phyloP scores from a whole-genome alignment of 2,888 invertebrate species.

The Sphaeridia pumilis region DNA sequence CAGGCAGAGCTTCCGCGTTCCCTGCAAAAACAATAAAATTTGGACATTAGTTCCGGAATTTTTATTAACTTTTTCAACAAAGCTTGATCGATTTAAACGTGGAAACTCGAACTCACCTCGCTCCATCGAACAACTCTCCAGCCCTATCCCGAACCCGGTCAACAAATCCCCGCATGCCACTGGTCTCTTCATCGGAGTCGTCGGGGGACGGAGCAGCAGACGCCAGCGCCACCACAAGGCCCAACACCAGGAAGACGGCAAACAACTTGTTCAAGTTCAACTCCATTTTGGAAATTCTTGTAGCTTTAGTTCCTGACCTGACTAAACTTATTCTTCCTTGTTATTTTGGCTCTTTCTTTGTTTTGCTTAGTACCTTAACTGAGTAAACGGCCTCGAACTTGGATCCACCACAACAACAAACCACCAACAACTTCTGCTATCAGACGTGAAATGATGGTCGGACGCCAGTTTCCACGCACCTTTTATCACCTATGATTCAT shows the following conservation, averaged over 20 bases:
- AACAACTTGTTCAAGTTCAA: background rate
- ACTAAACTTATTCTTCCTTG: too few relatives aligned
- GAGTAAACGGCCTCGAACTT: too few relatives aligned
- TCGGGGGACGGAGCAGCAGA: background rate
- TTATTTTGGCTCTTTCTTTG: too few relatives aligned
- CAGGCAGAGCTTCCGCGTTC: background rate
- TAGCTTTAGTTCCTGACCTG: too few relatives aligned
- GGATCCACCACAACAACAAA: too few relatives aligned
- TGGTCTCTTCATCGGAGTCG: background rate
- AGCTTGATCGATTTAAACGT: background rate
- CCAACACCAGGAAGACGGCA: background rate
- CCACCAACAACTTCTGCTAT: too few relatives aligned
- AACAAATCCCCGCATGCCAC: background rate
- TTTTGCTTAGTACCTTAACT: too few relatives aligned
- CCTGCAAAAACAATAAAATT: background rate
- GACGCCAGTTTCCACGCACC: too few relatives aligned
- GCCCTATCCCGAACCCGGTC: background rate
- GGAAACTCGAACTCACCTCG: background rate
- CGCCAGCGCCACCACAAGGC: background rate
- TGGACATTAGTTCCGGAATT: background rate
- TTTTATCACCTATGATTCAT: too few relatives aligned
- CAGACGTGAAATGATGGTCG: too few relatives aligned
- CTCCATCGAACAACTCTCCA: background rate
- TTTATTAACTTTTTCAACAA: too few relatives aligned
- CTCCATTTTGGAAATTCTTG: conserved; percentile 1